Percentiles rank a stretch among this genome's conserved stretches.
Evolutionary conservation across 1,140 invertebrate genomes (phyloP).

Genomic region (Phthorimaea operculella): DNA sequence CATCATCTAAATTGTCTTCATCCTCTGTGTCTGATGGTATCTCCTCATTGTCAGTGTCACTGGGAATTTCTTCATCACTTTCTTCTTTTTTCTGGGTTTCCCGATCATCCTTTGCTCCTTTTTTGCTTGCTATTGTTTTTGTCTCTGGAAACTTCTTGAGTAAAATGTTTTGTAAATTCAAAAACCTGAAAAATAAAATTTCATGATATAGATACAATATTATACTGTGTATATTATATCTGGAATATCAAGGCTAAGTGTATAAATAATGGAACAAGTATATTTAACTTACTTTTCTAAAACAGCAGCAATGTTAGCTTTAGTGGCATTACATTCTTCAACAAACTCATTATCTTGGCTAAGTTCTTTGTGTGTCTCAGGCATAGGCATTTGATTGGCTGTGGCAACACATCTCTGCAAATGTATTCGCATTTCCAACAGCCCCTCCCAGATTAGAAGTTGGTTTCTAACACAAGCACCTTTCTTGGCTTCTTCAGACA

Average conservation of each 20-base stretch:
- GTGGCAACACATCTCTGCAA: conserved; percentile 81
- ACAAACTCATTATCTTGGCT: conserved; percentile 64
- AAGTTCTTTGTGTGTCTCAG: conserved; percentile 67
- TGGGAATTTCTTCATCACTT: conserved; percentile 71
- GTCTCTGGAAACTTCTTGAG: conserved; percentile 75
- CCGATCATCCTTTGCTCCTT: conserved; percentile 16
- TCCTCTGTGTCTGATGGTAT: conserved; percentile 44
- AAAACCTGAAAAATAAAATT: conserved; percentile 41
- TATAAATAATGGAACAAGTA: conserved; percentile 3
- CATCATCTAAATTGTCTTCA: conserved; percentile 31
- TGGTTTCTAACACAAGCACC: conserved; percentile 82
- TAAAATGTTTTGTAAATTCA: conserved; percentile 68
- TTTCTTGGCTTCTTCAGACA: conserved; percentile 77
- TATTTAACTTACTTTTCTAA: conserved; percentile 70
- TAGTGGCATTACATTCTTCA: conserved; percentile 64
- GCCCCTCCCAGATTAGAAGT: conserved; percentile 81
- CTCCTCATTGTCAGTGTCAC: conserved; percentile 68
- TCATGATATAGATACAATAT: conserved; percentile 1
- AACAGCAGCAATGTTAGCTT: conserved; percentile 68
- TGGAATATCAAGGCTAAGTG: conserved; percentile 5
- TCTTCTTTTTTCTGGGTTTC: conserved; percentile 37
- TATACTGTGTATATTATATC: not conserved
- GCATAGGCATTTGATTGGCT: conserved; percentile 82
- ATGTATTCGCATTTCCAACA: conserved; percentile 86
- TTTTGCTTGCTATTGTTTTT: conserved; percentile 49